A percentile compares a stretch with the other conserved stretches of the same genome.
These are phyloP conservation scores for Cantharis flavilabris DNA, from an alignment of 2,888 invertebrate species.

Conservation along the genomic window DNA sequence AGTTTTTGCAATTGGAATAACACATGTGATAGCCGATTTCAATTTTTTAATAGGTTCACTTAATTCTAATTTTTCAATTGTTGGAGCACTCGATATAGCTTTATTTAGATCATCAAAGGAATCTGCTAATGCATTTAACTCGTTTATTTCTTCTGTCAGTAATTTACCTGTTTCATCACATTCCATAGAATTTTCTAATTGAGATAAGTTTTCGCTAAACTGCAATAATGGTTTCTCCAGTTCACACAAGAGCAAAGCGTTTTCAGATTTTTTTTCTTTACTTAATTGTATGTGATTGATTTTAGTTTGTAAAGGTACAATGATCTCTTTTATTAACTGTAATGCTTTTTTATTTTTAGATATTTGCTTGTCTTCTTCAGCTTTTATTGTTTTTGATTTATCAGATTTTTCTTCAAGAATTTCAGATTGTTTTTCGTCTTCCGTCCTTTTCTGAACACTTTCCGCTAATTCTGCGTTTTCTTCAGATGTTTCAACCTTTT, in stretches of 20 bases:
- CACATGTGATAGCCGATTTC: neutral
- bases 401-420: neutral
- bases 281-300: neutral
- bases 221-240: neutral
- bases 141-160: neutral
- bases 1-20: neutral
- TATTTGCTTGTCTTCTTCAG: neutral
- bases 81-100: neutral
- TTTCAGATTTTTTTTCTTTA: neutral
- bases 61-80: neutral
- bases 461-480: neutral
- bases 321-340: neutral
- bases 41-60: neutral
- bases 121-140: neutral
- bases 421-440: neutral
- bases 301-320: neutral
- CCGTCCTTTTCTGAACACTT: neutral
- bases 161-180: neutral
- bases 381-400: neutral
- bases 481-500: neutral
- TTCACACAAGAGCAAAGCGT: neutral
- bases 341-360: neutral
- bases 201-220: neutral
- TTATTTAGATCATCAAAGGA: neutral
- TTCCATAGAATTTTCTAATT: neutral